phyloP scores from a whole-genome alignment of 2,888 invertebrate genomes.

The Desoria tigrina region DNA sequence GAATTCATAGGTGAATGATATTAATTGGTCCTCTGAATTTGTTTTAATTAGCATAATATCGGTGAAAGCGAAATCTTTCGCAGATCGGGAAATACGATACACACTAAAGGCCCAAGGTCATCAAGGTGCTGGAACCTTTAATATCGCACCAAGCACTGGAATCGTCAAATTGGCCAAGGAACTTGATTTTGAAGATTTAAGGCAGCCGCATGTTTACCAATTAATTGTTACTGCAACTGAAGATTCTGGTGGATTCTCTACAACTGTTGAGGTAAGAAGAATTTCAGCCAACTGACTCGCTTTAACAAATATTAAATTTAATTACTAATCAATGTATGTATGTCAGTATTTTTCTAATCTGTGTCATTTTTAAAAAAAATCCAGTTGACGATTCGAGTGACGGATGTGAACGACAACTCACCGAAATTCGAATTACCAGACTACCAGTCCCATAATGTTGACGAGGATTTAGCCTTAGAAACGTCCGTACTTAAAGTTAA shows the following conservation, averaged over 20 bases:
- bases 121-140: conserved; percentile 91
- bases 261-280: conserved; percentile 78
- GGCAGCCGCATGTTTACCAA: conserved; percentile 91
- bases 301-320: conserved; percentile 5
- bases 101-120: conserved; percentile 87
- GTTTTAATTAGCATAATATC: conserved; percentile 60
- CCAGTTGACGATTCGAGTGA: conserved; percentile 79
- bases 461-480: conserved; percentile 89
- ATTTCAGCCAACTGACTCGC: neutral
- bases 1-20: too few species aligned
- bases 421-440: conserved; percentile 95
- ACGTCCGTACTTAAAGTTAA: conserved; percentile 91
- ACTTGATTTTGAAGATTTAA: conserved; percentile 92
- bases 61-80: conserved; percentile 95
- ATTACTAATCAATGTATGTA: too few species aligned
- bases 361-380: too few species aligned
- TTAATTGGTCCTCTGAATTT: neutral
- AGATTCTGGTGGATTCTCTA: conserved; percentile 95
- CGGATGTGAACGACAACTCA: conserved; percentile 93
- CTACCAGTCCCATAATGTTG: conserved; percentile 94
- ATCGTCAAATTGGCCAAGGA: conserved; percentile 94
- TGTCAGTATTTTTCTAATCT: too few species aligned
- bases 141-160: conserved; percentile 90
- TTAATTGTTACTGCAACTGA: conserved; percentile 92
- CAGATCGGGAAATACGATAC: conserved; percentile 94